Percentiles rank a stretch among this genome's conserved stretches.
Conservation (phyloP, 1,140 invertebrate species). For the Drosophila insularis region DNA sequence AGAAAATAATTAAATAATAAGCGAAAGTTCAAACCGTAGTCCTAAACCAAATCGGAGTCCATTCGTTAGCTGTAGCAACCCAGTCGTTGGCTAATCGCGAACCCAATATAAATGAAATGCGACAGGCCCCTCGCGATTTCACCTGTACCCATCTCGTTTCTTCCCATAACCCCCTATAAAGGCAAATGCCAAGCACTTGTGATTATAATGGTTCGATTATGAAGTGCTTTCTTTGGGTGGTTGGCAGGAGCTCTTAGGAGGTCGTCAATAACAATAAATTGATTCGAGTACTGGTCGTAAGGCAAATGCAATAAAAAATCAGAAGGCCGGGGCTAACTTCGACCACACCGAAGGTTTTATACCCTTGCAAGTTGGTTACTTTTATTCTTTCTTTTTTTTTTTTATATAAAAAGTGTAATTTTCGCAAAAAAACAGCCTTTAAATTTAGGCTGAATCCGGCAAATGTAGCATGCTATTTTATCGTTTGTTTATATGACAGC, state of each 20-base stretch:
- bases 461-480: too few species aligned
- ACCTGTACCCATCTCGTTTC: slow-evolving; percentile 33
- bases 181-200: slow-evolving; percentile 62
- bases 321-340: too few species aligned
- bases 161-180: slow-evolving; percentile 25
- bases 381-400: too few species aligned
- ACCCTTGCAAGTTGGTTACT: too few species aligned
- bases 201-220: slow-evolving; percentile 65
- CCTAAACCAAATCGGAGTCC: slow-evolving; percentile 36
- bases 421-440: too few species aligned
- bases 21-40: slow-evolving; percentile 40
- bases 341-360: too few species aligned
- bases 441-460: too few species aligned
- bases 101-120: slow-evolving; percentile 10
- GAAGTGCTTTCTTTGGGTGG: slow-evolving; percentile 34
- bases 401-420: too few species aligned
- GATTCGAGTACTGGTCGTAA: slow-evolving; percentile 76
- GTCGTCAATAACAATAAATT: slow-evolving; percentile 74
- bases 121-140: slow-evolving; percentile 26
- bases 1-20: slow-evolving; percentile 80
- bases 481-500: too few species aligned
- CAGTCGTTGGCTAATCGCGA: slow-evolving; percentile 14
- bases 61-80: slow-evolving; percentile 62
- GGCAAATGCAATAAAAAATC: slow-evolving; percentile 75
- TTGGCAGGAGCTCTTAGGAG: slow-evolving; percentile 12